Base-by-base conservation (phyloP, 2,888 invertebrate species). In the Exocentrus adspersus region DNA sequence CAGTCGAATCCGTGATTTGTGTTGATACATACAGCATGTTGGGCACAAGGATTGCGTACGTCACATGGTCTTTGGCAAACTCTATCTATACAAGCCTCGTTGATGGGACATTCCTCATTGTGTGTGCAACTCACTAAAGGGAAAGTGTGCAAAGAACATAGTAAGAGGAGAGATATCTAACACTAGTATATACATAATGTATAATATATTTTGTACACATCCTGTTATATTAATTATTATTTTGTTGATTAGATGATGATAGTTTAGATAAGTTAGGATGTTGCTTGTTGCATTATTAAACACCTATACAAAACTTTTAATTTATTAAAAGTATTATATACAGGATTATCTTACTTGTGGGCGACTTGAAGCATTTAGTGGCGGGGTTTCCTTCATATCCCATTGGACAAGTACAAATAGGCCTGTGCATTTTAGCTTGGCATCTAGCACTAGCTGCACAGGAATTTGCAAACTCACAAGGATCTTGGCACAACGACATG, bases 61-160 rank as follows among this genome's bases (percentile, higher is more conserved):
- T 90, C 91, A 83, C 95, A 95, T 46, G 95, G 95, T 84, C 90
- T 91, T 84, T 92, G 92, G 82, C 95, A 95, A 82, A 90, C 89
- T 79, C 88, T 87, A 82, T 90, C 90, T 83, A 94, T 89, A 86
- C 95, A 96, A 80, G 92, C 93, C 85, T 95, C 93, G 70, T 91
- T 92, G 80, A 92, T 83, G 69, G 89, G 88, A 83, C 96, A 96
- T 80, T 95, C 94, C 81, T 91, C 90, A 85, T 95, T 92, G 81
- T 87, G 88, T 81, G 90, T 88, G 89, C 96, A 96, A 88, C 91
- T 90, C 85, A 89, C 94, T 94, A 86, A 79, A 84, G 80, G 83
- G 82, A 84, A 78, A 80, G 79, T 78, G 80, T 77, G 78, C 75
- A 75, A 70, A 75, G 75, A 69, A 64, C 58, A 72, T 61, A 70